Base-by-base conservation (phyloP, 1,140 invertebrate species). In the Atta texana region DNA sequence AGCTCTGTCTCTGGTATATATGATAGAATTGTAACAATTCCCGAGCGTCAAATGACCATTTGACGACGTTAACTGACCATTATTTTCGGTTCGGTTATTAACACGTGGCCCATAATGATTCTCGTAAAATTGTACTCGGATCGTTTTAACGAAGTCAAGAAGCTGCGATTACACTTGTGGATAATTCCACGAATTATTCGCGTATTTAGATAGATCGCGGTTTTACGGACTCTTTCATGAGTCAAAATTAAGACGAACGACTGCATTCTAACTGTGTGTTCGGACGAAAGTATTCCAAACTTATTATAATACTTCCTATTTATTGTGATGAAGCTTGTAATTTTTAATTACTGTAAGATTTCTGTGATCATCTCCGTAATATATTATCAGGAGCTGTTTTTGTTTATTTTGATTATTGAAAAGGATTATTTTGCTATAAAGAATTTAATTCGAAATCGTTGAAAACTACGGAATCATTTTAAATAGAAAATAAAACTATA, bases 101-200 rank as follows among this genome's bases (percentile, higher is more conserved):
- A 84, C 69, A 84, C 80, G 80, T 84, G 80, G 69, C 24, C 28
- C 44, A n/a, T 63, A 39, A 84, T 24, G 44, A 63, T 74, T n/a
- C 63, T 68, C 39, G 55, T 51, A 84, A 75, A 72, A 72, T 24
- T 59, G 51, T 49, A 61, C 14, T 51, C 34, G 34, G 6, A 39
- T 39, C 4, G n/a, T 61, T 75, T 63, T 18, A 49, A 21, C 24
- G 24, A 61, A 82, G 14, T 63, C 39, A 24, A 74, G 55, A 24
- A 12, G 3, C 24, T 16, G 12, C 14, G 39, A 2, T 55, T 51
- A 24, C n/a, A 72, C n/a, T 2, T 51, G 39, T 72, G 39, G 18
- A 61, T 75, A 84, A 74, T 84, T 44, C 24, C n/a, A 61, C 53
- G 7, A 82, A 82, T 61, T 75, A 74, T 51, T 74, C 39, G 68